phyloP scores from a whole-genome alignment of 2,888 invertebrate genomes.

The Stenodera caucasica region DNA sequence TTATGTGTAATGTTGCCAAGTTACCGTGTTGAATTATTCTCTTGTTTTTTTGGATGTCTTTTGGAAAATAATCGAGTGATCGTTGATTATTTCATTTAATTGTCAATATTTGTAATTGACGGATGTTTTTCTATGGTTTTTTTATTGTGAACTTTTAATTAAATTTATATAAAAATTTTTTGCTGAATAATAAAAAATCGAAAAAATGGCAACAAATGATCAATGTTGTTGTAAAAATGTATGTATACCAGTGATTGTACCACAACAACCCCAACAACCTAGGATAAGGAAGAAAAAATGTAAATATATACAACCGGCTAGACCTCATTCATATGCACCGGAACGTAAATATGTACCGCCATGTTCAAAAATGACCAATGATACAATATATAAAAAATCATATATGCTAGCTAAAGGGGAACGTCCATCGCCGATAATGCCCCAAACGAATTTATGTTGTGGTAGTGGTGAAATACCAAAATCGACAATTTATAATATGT shows the following conservation, averaged over 20 bases:
- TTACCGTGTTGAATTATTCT: no score
- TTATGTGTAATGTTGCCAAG: no score
- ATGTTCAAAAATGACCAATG: conserved; percentile 60
- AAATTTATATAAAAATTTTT: background rate
- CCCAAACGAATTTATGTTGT: conserved; percentile 52
- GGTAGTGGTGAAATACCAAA: conserved; percentile 56
- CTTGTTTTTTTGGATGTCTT: no score
- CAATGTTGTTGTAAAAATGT: conserved; percentile 38
- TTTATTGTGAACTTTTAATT: no score
- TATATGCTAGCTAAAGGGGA: conserved; percentile 60
- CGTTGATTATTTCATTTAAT: no score
- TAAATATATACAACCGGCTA: conserved; percentile 60
- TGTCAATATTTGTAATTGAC: no score
- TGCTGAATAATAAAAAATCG: conserved; percentile 1
- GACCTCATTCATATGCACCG: conserved; percentile 63
- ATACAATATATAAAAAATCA: conserved; percentile 69
- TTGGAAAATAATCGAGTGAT: no score
- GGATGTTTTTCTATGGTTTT: no score
- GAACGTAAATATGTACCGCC: conserved; percentile 62
- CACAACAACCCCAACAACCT: background rate
- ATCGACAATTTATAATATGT: conserved; percentile 62
- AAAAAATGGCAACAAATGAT: conserved; percentile 16
- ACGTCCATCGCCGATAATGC: conserved; percentile 48
- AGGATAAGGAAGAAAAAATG: conserved; percentile 42
- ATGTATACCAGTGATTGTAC: conserved; percentile 41